Base-by-base conservation (phyloP, 2,113 vertebrate genomes). In the Festucalex cinctus region DNA sequence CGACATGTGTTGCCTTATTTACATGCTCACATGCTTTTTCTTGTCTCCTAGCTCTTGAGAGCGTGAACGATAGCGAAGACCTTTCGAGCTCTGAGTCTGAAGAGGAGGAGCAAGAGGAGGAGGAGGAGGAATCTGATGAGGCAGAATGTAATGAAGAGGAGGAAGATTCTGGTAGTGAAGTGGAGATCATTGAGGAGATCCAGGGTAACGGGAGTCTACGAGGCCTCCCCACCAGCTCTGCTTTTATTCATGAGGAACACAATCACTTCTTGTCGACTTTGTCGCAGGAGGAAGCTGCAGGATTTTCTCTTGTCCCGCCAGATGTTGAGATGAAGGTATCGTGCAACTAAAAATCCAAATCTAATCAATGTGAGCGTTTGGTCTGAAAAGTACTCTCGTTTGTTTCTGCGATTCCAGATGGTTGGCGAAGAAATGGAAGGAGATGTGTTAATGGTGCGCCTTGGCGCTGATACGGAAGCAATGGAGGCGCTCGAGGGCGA, bases 131-230 rank as follows among this genome's bases (percentile, higher is more conserved):
- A 1, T 78, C 75, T 19, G 88, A 87, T 44, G 83, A 88, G 36
- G 77, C 86, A 39, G 89, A 90, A 0, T 82, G 69, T 0, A 83
- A 89, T 16, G 86, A 87, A 16, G 82, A 72, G 9, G 65, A 82
- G 20, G 57, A 89, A 39, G 92, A 93, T 68, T 74, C 51, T 22
- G 91, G 92, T 54, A 83, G 83, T 76, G 92, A 94, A 75, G 90
- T 91, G 81, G 88, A 92, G 76, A 87, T 91, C 65, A 88, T 90
- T 73, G 89, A 94, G 77, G 91, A 93, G 69, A 81, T 92, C 36
- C 76, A 91, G 62, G 90, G 87, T 37, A 89, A 86, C 24, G 80
- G 87, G 65, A 85, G 85, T 16, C 71, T 83, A 35, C 82, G 77
- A 13, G 78, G 71, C 51, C 85, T 75, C 12, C 74, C 68, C 7